A percentile compares a stretch with the other conserved stretches of the same genome.
phyloP scores from a whole-genome alignment of 2,797 vertebrate genomes.

The Lateolabrax maculatus region DNA sequence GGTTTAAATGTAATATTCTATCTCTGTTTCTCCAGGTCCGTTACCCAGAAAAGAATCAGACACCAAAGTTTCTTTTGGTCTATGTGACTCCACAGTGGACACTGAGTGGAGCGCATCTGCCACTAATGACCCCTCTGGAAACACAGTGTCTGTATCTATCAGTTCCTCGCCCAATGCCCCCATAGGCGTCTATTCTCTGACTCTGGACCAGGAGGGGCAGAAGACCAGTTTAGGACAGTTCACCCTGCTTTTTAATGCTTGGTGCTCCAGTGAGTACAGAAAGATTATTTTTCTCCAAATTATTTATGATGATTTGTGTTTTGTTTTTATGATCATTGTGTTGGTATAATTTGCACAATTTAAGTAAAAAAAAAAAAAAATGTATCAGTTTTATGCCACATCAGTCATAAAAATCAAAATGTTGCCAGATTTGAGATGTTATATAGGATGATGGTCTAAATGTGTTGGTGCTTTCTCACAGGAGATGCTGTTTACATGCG shows the following conservation, averaged over 20 bases:
- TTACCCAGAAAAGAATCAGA: conserved; percentile 76
- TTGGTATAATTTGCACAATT: not conserved
- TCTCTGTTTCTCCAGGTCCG: conserved; percentile 77
- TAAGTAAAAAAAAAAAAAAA: too few relatives aligned
- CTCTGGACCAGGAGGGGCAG: conserved; percentile 76
- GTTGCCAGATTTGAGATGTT: not conserved
- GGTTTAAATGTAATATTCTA: not conserved
- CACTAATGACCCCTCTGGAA: conserved; percentile 45
- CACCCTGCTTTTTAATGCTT: conserved; percentile 92
- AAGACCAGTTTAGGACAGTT: conserved; percentile 83
- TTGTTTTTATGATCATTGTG: not conserved
- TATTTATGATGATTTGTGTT: not conserved
- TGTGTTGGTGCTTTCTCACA: conserved; percentile 56
- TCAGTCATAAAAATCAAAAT: not conserved
- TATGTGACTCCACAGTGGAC: conserved; percentile 75
- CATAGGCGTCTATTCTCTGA: conserved; percentile 87
- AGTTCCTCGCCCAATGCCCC: conserved; percentile 84
- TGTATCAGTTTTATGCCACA: not conserved
- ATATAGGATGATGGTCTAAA: not conserved
- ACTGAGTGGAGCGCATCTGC: conserved; percentile 86
- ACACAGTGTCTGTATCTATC: conserved; percentile 82
- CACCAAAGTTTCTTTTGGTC: conserved; percentile 82
- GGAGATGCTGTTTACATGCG: conserved; percentile 90
- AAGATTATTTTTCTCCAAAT: not conserved
- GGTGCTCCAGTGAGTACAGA: conserved; percentile 85